Evolutionary conservation across 2,797 vertebrate genomes (phyloP), one percentile per base, ranked within the genome.

Genomic region (Halcyon badia): DNA sequence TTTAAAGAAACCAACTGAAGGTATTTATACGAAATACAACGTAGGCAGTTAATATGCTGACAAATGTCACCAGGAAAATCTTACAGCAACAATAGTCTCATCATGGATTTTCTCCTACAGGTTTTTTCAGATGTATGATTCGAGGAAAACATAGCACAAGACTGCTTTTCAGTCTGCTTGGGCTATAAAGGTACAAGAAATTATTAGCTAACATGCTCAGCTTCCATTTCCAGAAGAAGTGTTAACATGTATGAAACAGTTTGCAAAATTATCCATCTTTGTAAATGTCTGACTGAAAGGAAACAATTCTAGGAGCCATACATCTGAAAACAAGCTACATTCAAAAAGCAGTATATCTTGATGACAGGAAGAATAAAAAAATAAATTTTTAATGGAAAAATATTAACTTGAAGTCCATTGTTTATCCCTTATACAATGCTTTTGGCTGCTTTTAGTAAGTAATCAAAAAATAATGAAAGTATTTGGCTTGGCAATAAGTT

Each of bases 371-470:
- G 75, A 86, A 94, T 97, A 96, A 90, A 97, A 97, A 97, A 90
- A 96, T 95, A 91, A 87, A 92, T 73, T 89, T 64, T 70, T 91
- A 95, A 97, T 92, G 96, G 94, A 97, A 97, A 98, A 98, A 90
- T 92, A 95, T 73, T 92, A 93, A 87, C 51, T 93, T 97, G 87
- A 95, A 95, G 78, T 93, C 84, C 73, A 89, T 91, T 2, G 8
- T 81, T 94, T 83, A 83, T 96, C 88, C 84, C 90, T 97, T 84
- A 96, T 68, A 93, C 60, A 97, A 90, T 91, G 58, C 88, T 71
- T 79, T 92, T 89, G 90, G 83, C 90, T 90, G 68, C 35, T 90
- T 94, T 96, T 73, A 58, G 52, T 60, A 92, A 87, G 83, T 81
- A 95, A 94, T 91, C 83, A 9, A 97, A 95, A 97, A 97, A 96